Evolutionary conservation across 2,113 vertebrate species (phyloP), one percentile per base, ranked within the genome.

Genomic region (Rhea pennata): DNA sequence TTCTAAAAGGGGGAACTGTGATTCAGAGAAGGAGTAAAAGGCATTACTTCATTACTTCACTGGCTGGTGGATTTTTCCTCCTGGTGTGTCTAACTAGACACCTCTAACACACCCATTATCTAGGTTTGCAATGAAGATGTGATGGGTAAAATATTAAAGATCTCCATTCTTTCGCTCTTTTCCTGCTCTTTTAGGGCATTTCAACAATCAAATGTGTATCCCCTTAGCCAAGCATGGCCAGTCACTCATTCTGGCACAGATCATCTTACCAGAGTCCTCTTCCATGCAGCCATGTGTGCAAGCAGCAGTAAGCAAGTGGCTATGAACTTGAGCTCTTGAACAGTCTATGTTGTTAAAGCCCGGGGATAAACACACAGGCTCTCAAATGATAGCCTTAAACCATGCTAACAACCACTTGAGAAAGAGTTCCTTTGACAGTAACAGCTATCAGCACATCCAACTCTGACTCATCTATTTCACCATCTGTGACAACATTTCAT

Each of bases 291-390:
- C 87, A 77, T 31, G 54, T 80, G 76, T 65, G 54, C 54, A 80
- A 91, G 75, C 90, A 97, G 75, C 82, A 90, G 78, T 65, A 44
- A 88, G 39, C 50, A 76, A 94, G 62, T 10, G 23, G 50, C 72
- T 61, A 31, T 7, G 24, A 76, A n/a, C 1, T 0, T 46, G 74
- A 67, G 82, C 59, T 88, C 85, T 73, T 83, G 58, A 94, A 83
- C 67, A 96, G 75, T 12, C 67, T 88, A 64, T 89, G 92, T 93
- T 90, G 74, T 69, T 89, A 85, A 94, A 85, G 67, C 40, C 67
- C 62, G 24, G 31, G 87, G 36, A 73, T 93, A 95, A 94, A 93
- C 86, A 94, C 53, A 79, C 19, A 73, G 71, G 88, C 59, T 77
- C 29, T 11, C 53, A 94, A 76, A 92, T 86, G 29, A 92, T 56